Base-by-base conservation (phyloP, 2,888 invertebrate genomes). In the Macrosoma leucophasiata region DNA sequence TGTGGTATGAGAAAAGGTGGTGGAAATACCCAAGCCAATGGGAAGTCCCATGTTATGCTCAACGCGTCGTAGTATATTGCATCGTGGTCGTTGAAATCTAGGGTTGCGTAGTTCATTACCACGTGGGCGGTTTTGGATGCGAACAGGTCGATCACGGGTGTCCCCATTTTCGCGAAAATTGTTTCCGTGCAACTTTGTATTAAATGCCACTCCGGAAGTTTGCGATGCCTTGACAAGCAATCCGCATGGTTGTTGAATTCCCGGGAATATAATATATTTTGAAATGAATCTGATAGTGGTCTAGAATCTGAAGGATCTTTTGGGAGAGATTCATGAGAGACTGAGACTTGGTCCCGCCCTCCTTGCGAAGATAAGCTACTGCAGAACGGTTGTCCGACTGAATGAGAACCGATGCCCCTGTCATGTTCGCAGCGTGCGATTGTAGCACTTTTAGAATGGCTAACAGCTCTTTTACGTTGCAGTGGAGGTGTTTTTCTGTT, bases 51-150 rank as follows among this genome's bases (percentile, higher is more conserved):
- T 5, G 3, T 18, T 3, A 10, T 30, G 15, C 25, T 27, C 30
- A 48, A 42, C 1, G 44, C 48, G 22, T 50, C 38, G 33, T 39
- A 28, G n/a, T 34, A 44, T 5, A 27, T 13, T 4, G 46, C 45
- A 1, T 40, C 20, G 1, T 5, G 2, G 15, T 50, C 50, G 8
- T 2, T 33, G 8, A n/a, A 9, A 14, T 50, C 43, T 7, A 36
- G 24, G 3, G 41, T 14, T 2, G 30, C 39, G 24, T 50, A 48
- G 5, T 23, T 22, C 12, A 8, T 8, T 22, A 23, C 15, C 6
- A 22, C 22, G 11, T 22, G 11, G 11, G 22, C 12, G 11, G 11
- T 11, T 22, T 22, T 12, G 6, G 21, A 21, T 11, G 22, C 22
- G 12, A 22, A 22, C 3, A 22, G 12, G 11, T 22, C 22, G 5